A percentile compares a stretch with the other conserved stretches of the same genome.
These are phyloP conservation scores for Tangara arthus DNA, from an alignment of 2,797 vertebrate genomes.

Conservation along the genomic window DNA sequence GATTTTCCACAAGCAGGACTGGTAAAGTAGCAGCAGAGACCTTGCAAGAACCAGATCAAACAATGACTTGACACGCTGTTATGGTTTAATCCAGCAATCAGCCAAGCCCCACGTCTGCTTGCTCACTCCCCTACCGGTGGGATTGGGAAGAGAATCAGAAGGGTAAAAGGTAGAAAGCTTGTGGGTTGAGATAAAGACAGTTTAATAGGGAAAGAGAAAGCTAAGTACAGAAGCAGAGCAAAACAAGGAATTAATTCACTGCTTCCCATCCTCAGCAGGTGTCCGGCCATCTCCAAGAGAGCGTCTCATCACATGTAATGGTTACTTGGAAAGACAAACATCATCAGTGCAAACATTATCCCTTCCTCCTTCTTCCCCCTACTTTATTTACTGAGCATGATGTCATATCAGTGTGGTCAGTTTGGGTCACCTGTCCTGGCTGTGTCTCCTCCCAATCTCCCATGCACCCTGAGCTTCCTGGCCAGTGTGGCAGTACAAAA, in stretches of 20 bases:
- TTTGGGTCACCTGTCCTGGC: not conserved
- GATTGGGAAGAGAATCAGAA: not conserved
- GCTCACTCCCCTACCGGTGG: not conserved
- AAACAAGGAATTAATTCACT: not conserved
- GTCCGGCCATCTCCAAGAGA: not conserved
- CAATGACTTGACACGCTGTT: not conserved
- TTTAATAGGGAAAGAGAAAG: not conserved
- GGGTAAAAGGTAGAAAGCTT: not conserved
- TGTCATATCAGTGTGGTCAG: not conserved
- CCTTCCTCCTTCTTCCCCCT: not conserved
- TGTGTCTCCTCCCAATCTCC: not conserved
- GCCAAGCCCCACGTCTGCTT: not conserved
- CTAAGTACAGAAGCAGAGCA: not conserved
- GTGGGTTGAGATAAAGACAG: not conserved
- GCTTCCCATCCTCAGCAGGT: not conserved
- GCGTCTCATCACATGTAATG: fast-evolving
- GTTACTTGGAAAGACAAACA: not conserved
- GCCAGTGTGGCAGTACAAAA: fast-evolving
- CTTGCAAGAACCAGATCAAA: not conserved
- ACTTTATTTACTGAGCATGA: not conserved
- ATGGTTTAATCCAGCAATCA: not conserved
- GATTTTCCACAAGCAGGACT: not conserved
- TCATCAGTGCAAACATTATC: not conserved
- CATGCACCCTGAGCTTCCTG: too few species aligned
- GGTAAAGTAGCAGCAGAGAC: not conserved